Base-by-base conservation (phyloP, 2,888 invertebrate genomes). In the Stenchaetothrips biformis region DNA sequence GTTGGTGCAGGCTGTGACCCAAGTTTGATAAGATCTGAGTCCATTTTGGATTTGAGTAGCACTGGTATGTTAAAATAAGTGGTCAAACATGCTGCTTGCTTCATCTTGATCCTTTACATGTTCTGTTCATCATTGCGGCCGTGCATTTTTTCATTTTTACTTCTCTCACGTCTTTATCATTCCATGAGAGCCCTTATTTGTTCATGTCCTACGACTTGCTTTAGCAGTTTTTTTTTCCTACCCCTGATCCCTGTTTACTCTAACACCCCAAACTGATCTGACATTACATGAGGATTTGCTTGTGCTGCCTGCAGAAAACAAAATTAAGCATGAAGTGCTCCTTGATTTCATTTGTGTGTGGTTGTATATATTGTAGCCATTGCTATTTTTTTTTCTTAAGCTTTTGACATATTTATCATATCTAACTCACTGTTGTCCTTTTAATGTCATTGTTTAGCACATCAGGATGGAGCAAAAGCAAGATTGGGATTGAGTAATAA, bases 401-500 rank as follows among this genome's bases (percentile, higher is more conserved):
- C 67, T 21, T 67, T n/a, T 3, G 0, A 13, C 2, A 53, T 53
- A 3, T 21, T n/a, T 67, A 67, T 21, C 4, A 67, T n/a, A 21
- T 25, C 25, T 25, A 25, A 25, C 7, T 53, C 9, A 37, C 37
- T 37, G 37, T 37, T 37, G 13, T 53, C 13, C 16, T 53, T 53
- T 53, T 53, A 53, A 53, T 53, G 37, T 37, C 37, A 37, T 37
- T 37, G 37, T 37, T 37, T 21, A 74, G 67, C 21, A 74, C 21
- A 11, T 74, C 25, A 11, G 88, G 87, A 87, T 86, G 37, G 86
- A 86, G 80, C 88, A 88, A 49, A 49, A 78, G 27, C n/a, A 78
- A 74, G 25, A 67, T 4, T 37, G 37, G 37, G 37, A 37, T 11
- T 74, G 21, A 37, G 49, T 4, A 48, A 80, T 47, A 37, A 37